Conservation (phyloP, 2,888 invertebrate genomes). For the Apodemia mormo region DNA sequence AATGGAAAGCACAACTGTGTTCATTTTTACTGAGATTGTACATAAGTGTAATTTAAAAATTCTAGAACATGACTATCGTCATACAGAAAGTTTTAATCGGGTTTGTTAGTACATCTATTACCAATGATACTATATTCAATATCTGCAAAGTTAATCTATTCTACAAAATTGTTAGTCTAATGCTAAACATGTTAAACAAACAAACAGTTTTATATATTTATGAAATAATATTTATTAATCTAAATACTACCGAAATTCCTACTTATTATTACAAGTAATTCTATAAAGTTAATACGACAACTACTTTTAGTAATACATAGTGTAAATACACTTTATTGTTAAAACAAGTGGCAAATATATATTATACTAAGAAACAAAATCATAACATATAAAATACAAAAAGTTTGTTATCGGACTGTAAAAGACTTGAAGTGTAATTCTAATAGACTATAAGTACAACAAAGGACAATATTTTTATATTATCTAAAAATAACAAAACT, state of each 20-base stretch:
- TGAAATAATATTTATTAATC: conserved; percentile 79
- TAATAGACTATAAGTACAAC: conserved; percentile 44
- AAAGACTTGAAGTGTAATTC: conserved; percentile 32
- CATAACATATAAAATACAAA: conserved; percentile 58
- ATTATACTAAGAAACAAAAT: conserved; percentile 53
- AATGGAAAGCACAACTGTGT: conserved; percentile 52
- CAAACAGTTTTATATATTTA: conserved; percentile 77
- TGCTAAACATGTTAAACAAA: conserved; percentile 82
- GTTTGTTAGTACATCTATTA: conserved; percentile 65
- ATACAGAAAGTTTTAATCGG: conserved; percentile 57
- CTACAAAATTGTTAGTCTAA: conserved; percentile 80
- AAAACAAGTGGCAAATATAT: conserved; percentile 52
- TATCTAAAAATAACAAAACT: conserved; percentile 10
- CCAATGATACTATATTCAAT: conserved; percentile 48
- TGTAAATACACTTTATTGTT: conserved; percentile 57
- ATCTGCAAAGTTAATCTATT: conserved; percentile 71
- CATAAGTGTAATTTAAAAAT: conserved; percentile 38
- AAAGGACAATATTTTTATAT: conserved; percentile 39
- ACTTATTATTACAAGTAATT: conserved; percentile 77
- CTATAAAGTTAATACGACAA: conserved; percentile 70
- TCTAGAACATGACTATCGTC: conserved; percentile 16
- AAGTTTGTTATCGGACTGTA: conserved; percentile 15
- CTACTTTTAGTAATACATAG: conserved; percentile 56
- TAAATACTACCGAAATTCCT: conserved; percentile 71
- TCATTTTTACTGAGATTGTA: conserved; percentile 19